Percentiles rank a stretch among this genome's conserved stretches.
Evolutionary conservation across 2,888 invertebrate genomes (phyloP).

Genomic region (Drosophila quinaria): DNA sequence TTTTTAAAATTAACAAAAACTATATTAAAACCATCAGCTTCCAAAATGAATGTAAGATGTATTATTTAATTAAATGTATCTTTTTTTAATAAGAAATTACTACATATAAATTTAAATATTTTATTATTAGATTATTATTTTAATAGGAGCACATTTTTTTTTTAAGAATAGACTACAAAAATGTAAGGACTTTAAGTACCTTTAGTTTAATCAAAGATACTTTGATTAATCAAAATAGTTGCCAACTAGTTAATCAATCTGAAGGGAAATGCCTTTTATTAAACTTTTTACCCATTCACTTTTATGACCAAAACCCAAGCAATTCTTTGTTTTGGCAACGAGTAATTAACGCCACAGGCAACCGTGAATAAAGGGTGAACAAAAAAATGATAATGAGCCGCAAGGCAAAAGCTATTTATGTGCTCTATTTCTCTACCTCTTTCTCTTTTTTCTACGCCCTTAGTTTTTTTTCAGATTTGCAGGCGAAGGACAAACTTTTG

Average conservation of each 20-base stretch:
- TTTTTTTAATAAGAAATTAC: no score
- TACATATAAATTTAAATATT: no score
- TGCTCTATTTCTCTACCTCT: background rate
- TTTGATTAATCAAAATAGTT: background rate
- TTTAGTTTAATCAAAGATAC: no score
- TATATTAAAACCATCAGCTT: no score
- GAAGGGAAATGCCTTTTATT: background rate
- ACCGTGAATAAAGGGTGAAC: slow-evolving; percentile 32
- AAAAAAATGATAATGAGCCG: slow-evolving; percentile 59
- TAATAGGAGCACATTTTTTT: no score
- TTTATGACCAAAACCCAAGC: background rate
- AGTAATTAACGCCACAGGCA: slow-evolving; percentile 56
- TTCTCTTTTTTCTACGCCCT: background rate
- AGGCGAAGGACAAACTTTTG: slow-evolving; percentile 63
- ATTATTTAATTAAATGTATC: no score
- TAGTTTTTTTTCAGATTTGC: slow-evolving; percentile 1
- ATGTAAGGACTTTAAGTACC: no score
- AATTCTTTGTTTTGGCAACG: slow-evolving; percentile 48
- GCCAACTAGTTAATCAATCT: background rate
- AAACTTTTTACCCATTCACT: background rate
- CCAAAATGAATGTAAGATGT: no score
- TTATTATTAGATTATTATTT: no score
- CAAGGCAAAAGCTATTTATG: slow-evolving; percentile 44
- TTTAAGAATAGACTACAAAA: no score
- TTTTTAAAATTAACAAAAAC: no score